These are phyloP conservation scores for Lipotes vexillifer DNA, from an alignment of 2,113 vertebrate species.

Conservation along the genomic window DNA sequence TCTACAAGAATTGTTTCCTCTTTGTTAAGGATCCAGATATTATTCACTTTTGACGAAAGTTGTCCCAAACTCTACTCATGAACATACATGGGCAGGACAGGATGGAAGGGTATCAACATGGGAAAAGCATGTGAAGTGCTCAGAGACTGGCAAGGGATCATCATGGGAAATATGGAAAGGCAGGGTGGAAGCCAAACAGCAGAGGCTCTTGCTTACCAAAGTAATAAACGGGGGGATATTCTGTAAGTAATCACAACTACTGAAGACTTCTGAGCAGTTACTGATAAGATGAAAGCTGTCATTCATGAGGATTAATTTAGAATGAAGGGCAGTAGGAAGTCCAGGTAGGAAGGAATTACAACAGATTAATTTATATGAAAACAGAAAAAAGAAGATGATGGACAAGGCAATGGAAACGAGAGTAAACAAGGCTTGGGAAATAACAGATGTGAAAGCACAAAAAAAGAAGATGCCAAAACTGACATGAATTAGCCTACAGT, in stretches of 20 bases:
- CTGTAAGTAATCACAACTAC: neutral
- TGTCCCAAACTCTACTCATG: neutral
- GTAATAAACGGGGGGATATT: neutral
- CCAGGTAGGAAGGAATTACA: neutral
- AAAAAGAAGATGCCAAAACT: neutral
- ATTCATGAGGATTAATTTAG: neutral
- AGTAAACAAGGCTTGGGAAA: neutral
- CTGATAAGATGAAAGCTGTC: neutral
- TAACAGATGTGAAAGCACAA: neutral
- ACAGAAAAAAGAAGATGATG: neutral
- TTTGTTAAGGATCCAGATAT: neutral
- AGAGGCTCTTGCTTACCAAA: neutral
- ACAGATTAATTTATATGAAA: neutral
- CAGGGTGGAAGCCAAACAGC: neutral
- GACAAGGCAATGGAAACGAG: neutral
- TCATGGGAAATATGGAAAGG: neutral
- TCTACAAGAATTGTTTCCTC: neutral
- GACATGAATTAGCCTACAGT: neutral
- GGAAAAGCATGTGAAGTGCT: neutral
- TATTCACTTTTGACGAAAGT: neutral
- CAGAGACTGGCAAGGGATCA: neutral
- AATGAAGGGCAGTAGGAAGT: neutral
- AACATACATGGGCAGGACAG: neutral
- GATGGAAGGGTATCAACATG: neutral
- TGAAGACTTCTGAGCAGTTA: neutral